phyloP scores from a whole-genome alignment of 2,797 vertebrate species.

The Alectoris magna region DNA sequence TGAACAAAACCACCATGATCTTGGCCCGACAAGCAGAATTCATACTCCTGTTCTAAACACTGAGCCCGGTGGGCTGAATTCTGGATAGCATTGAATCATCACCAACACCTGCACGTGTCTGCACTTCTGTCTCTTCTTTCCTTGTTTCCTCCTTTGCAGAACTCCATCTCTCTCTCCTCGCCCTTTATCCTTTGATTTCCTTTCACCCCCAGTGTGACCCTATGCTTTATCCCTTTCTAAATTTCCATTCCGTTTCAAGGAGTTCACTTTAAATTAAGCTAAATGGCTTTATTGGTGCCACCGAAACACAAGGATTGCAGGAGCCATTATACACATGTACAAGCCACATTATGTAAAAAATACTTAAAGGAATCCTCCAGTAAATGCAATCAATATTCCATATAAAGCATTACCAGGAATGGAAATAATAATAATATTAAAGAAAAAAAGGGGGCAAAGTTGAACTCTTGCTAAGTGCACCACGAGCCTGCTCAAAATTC shows the following conservation, averaged over 20 bases:
- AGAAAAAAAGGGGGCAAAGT: background rate
- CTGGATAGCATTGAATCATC: background rate
- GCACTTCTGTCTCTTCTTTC: background rate
- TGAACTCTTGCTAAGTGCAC: conserved; percentile 15
- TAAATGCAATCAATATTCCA: conserved; percentile 73
- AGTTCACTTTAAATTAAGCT: conserved; percentile 65
- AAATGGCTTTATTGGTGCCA: conserved; percentile 67
- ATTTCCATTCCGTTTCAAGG: conserved; percentile 14
- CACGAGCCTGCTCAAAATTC: background rate
- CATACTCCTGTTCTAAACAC: background rate
- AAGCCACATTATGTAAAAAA: conserved; percentile 54
- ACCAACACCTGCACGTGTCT: background rate
- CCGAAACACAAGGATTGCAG: conserved; percentile 20
- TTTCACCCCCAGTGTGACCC: background rate
- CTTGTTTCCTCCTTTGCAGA: background rate
- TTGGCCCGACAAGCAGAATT: background rate
- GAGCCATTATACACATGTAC: conserved; percentile 30
- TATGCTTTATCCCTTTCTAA: background rate
- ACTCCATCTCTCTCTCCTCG: background rate
- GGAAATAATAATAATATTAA: background rate
- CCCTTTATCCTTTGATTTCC: background rate
- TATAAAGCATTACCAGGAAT: conserved; percentile 1
- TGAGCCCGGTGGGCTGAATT: too few relatives aligned
- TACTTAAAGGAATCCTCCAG: conserved; percentile 56
- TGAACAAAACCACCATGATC: background rate